These are phyloP conservation scores for Phymastichus coffea DNA, from an alignment of 1,140 invertebrate genomes.

Conservation along the genomic window DNA sequence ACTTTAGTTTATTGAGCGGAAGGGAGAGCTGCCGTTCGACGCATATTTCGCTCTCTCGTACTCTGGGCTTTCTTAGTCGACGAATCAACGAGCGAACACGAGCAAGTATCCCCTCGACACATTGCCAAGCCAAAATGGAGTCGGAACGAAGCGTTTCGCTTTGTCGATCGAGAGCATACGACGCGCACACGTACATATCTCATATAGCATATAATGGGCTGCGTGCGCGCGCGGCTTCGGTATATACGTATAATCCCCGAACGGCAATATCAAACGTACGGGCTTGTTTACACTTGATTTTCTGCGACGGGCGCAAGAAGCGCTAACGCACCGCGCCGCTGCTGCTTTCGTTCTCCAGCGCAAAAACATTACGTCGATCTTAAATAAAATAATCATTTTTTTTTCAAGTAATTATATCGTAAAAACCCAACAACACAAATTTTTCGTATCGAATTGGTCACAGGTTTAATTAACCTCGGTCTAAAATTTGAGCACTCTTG, in stretches of 20 bases:
- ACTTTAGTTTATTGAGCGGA: slow-evolving; percentile 18
- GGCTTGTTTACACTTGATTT: slow-evolving; percentile 22
- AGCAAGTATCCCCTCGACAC: slow-evolving; percentile 2
- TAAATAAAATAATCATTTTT: too few species aligned
- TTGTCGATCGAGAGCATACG: not conserved
- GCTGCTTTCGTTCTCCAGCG: too few species aligned
- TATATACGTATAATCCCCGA: not conserved
- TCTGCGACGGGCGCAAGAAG: too few species aligned
- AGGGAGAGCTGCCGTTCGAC: not conserved
- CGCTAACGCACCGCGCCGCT: too few species aligned
- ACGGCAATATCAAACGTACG: slow-evolving; percentile 20
- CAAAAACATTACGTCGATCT: too few species aligned
- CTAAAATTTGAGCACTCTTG: too few species aligned
- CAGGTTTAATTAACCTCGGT: too few species aligned
- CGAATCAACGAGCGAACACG: not conserved
- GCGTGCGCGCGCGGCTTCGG: not conserved
- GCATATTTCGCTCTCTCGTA: not conserved
- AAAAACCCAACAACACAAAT: too few species aligned
- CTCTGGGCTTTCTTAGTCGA: not conserved
- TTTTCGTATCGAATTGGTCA: too few species aligned
- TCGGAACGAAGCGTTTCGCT: not conserved
- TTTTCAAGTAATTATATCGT: too few species aligned
- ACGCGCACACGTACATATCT: not conserved
- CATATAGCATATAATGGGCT: too few species aligned
- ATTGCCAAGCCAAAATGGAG: slow-evolving; percentile 22